Base-by-base conservation (phyloP, 2,888 invertebrate species). In the Caenorhabditis sulstoni region DNA sequence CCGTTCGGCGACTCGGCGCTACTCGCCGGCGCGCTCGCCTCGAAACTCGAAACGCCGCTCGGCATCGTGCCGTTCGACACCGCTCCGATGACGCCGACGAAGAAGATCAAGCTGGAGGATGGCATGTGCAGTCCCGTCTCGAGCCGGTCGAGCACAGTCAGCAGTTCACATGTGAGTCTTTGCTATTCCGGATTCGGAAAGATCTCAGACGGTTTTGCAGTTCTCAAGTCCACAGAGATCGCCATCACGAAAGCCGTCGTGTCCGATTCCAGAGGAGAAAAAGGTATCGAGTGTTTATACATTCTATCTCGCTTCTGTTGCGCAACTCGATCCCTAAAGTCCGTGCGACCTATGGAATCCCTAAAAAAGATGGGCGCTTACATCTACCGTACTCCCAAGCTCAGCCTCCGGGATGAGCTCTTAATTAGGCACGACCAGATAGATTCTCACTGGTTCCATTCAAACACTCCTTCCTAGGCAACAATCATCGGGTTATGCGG, bases 221-320 rank as follows among this genome's bases (percentile, higher is more conserved):
- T 71, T 78, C 58, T 82, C 84, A 8, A 81, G 80, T 55, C 84
- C 84, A n/a, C 74, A 76, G 37, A 59, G 71, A 11, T 82, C 82
- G 20, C 84, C 84, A 39, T 59, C 67, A 5, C 53, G 87, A 12
- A 87, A 87, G 57, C 77, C 77, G 57, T 82, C 86, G n/a, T 76
- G 71, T 52, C 84, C 86, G 45, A 85, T 87, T 64, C 87, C 87
- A 3, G 82, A 81, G 22, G 87, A 87, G 59, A 87, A 86, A 53
- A 87, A 87, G 81, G 87, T 86, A 29, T 29, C 3, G 3, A 3
- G 14, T 11, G 64, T 29, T 57, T 47, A 39, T 47, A 16, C 23
- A n/a, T 50, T 22, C 20, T n/a, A n/a, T 47, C 39, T 16, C 20
- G 58, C 50, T 49, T 59, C 68, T 68, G 68, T 68, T 68, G 23